phyloP scores from a whole-genome alignment of 2,797 vertebrate genomes.

The Acipenser ruthenus region DNA sequence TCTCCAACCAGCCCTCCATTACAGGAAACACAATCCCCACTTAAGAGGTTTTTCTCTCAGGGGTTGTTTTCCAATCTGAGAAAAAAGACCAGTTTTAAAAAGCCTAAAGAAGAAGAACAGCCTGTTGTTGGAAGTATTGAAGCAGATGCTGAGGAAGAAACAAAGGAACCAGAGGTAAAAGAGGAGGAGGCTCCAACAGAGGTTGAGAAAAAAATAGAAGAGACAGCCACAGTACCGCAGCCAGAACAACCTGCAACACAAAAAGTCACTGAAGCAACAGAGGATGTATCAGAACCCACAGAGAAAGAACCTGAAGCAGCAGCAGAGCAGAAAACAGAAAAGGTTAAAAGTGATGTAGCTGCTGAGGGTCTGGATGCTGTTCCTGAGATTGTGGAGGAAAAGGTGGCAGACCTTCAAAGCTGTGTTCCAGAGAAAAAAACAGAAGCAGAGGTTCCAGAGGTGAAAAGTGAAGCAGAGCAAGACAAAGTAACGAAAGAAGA shows the following conservation, averaged over 20 bases:
- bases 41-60: constrained; percentile 83
- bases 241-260: constrained; percentile 22
- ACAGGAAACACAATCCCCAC: constrained; percentile 68
- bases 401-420: constrained; percentile 27
- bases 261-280: constrained; percentile 18
- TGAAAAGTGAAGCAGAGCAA: constrained; percentile 31
- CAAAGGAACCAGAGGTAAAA: constrained; percentile 39
- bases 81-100: constrained; percentile 85
- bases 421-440: constrained; percentile 25
- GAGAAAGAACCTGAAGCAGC: not conserved
- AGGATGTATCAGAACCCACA: too few relatives aligned
- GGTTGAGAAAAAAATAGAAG: constrained; percentile 37
- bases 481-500: constrained; percentile 11
- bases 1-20: constrained; percentile 49
- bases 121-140: constrained; percentile 55
- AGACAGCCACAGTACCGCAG: constrained; percentile 28
- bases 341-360: too few relatives aligned
- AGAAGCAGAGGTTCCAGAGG: constrained; percentile 24
- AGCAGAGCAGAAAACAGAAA: constrained; percentile 12
- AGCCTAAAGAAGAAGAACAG: constrained; percentile 74
- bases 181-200: constrained; percentile 30
- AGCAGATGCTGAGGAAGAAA: constrained; percentile 29
- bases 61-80: constrained; percentile 84
- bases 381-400: constrained; percentile 25
- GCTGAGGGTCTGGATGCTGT: too few relatives aligned